phyloP scores from a whole-genome alignment of 2,888 invertebrate species.

The Perithous albicinctus region DNA sequence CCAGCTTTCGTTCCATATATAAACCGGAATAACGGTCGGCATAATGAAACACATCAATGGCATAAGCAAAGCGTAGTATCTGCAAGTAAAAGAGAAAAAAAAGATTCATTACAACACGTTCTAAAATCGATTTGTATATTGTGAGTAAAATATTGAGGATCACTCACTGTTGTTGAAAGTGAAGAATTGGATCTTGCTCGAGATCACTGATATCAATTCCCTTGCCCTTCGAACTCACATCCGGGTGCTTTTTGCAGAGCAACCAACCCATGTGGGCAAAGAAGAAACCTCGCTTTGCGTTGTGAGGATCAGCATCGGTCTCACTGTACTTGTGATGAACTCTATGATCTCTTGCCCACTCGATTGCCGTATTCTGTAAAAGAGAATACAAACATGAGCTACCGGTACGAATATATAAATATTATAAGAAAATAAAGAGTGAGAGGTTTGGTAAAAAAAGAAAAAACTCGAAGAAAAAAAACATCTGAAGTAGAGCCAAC shows the following conservation, averaged over 20 bases:
- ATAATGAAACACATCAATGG: conserved; percentile 89
- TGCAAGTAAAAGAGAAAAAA: conserved; percentile 74
- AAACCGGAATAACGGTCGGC: conserved; percentile 90
- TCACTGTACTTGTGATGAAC: conserved; percentile 97
- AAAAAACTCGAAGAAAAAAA: too few species aligned
- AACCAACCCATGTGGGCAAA: conserved; percentile 99
- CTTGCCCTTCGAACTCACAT: conserved; percentile 94
- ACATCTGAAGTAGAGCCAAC: too few species aligned
- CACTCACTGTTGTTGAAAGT: conserved; percentile 94
- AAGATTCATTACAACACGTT: conserved; percentile 19
- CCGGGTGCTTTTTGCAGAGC: conserved; percentile 95
- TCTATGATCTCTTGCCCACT: conserved; percentile 92
- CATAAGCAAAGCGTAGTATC: conserved; percentile 89
- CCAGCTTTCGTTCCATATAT: conserved; percentile 90
- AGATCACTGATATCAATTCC: conserved; percentile 94
- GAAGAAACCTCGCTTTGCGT: conserved; percentile 96
- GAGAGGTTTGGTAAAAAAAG: not conserved
- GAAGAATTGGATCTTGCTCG: conserved; percentile 92
- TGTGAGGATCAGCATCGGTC: conserved; percentile 97
- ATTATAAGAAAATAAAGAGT: too few species aligned
- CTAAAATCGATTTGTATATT: not conserved
- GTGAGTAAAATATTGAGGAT: not conserved
- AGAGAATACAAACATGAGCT: too few species aligned
- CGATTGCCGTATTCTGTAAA: conserved; percentile 89
- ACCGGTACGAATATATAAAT: not conserved